Conservation (phyloP, 2,888 invertebrate genomes). For the Phyto melanocephala region DNA sequence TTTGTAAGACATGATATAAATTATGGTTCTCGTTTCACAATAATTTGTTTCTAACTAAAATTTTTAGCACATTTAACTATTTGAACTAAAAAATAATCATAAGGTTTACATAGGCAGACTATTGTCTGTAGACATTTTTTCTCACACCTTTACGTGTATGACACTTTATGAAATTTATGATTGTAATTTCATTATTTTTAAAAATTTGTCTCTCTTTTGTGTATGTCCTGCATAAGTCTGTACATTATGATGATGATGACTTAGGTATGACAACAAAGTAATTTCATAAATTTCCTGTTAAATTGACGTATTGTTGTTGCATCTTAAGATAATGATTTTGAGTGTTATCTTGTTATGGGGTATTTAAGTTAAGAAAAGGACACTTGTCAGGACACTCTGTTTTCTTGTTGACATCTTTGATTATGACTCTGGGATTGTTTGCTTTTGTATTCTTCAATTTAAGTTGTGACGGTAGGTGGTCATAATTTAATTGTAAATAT, state of each 20-base stretch:
- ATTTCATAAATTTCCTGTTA: slow-evolving; percentile 63
- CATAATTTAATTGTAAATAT: slow-evolving; percentile 24
- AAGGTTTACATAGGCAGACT: background rate
- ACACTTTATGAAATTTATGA: slow-evolving; percentile 77
- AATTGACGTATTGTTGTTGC: slow-evolving; percentile 34
- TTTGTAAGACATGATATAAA: background rate
- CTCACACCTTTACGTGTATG: slow-evolving; percentile 67
- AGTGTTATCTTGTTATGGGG: background rate
- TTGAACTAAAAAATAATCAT: background rate
- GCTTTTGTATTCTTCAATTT: slow-evolving; percentile 1
- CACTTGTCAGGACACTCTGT: slow-evolving; percentile 35
- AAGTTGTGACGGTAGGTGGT: slow-evolving; percentile 54
- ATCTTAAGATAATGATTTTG: slow-evolving; percentile 44
- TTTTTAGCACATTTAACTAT: slow-evolving; percentile 17
- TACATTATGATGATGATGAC: background rate
- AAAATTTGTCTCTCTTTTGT: background rate
- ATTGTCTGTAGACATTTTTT: slow-evolving; percentile 58
- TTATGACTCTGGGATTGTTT: background rate
- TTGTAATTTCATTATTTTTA: slow-evolving; percentile 58
- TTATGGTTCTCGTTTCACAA: background rate
- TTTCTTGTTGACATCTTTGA: background rate
- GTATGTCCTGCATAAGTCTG: background rate
- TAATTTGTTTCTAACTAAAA: background rate
- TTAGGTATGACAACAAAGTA: slow-evolving; percentile 19
- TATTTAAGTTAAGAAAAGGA: background rate